Evolutionary conservation across 2,888 invertebrate species (phyloP), one percentile per base, ranked within the genome.

Genomic region (Silvanus unidentatus): DNA sequence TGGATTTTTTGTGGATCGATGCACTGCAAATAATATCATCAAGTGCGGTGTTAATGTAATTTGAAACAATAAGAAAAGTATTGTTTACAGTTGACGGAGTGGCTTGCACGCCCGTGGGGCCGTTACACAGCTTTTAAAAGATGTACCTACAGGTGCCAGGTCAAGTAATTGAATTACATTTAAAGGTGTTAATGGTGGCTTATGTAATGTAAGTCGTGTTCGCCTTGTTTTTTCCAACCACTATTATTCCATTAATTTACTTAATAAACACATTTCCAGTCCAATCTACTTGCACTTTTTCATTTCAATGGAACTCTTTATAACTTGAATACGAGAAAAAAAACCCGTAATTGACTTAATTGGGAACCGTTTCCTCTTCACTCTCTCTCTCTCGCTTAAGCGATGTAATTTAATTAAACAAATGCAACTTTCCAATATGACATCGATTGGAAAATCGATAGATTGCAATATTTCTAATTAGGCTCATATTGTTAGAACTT

Each of bases 91-190:
- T 22, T 22, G 22, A 22, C 22, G 22, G 22, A 22, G 8, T 32
- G n/a, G 11, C 10, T 12, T 11, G 32, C 32, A 32, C 32, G 32
- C 32, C 32, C 4, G 6, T 32, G 32, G n/a, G 22, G 8, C 22
- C 22, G 22, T 22, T 22, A 5, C 22, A 22, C 22, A 22, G 22
- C 22, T 22, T 22, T 8, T 5, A 22, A 8, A 22, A 22, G 22
- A 22, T 22, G 22, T 22, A 22, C n/a, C n/a, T n/a, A n/a, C 22
- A 22, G 22, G 22, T 22, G 22, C 22, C 12, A 32, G 32, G 3
- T 32, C 12, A 32, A 32, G 32, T 32, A 32, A 32, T 32, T 32
- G 12, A 12, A 11, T 32, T 32, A 32, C 32, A 32, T 32, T 32
- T 32, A 12, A n/a, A 32, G 32, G 32, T 32, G 32, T 32, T 22